These are phyloP conservation scores for Leucoma salicis DNA, from an alignment of 2,888 invertebrate genomes.

Conservation along the genomic window DNA sequence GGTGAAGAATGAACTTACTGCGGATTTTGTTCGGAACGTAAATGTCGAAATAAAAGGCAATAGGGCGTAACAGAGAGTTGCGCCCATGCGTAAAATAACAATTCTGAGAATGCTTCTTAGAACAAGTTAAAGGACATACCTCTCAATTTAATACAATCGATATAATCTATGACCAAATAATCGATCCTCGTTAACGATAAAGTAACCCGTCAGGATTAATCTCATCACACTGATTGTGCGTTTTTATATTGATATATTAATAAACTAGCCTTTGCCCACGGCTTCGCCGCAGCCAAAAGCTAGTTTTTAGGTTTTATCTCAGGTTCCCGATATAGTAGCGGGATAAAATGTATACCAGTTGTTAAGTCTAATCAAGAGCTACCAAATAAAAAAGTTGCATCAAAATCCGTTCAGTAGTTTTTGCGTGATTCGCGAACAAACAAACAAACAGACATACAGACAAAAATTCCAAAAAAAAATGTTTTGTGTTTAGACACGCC, in stretches of 20 bases:
- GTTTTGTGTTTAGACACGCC: too few relatives aligned
- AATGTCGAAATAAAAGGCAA: conserved; percentile 59
- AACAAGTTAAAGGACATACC: conserved; percentile 14
- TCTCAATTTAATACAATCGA: conserved; percentile 6
- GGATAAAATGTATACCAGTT: too few relatives aligned
- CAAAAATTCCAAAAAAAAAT: too few relatives aligned
- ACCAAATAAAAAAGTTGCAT: too few relatives aligned
- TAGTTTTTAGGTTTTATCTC: too few relatives aligned
- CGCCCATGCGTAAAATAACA: conserved; percentile 64
- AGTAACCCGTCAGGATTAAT: conserved; percentile 21
- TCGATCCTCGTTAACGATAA: conserved; percentile 29
- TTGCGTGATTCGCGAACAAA: too few relatives aligned
- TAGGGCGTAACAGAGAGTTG: conserved; percentile 54
- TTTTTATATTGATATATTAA: conserved; percentile 27
- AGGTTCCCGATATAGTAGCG: too few relatives aligned
- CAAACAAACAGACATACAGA: too few relatives aligned
- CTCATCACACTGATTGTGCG: conserved; percentile 12
- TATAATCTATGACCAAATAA: conserved; percentile 12
- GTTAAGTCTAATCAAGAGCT: too few relatives aligned
- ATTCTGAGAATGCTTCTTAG: conserved; percentile 39
- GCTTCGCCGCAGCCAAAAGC: too few relatives aligned
- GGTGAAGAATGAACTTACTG: conserved; percentile 11
- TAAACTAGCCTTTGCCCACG: too few relatives aligned
- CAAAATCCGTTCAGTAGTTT: too few relatives aligned
- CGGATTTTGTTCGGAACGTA: conserved; percentile 28